These are phyloP conservation scores for Pipistrellus pipistrellus DNA, from an alignment of 2,797 vertebrate genomes.

Conservation along the genomic window DNA sequence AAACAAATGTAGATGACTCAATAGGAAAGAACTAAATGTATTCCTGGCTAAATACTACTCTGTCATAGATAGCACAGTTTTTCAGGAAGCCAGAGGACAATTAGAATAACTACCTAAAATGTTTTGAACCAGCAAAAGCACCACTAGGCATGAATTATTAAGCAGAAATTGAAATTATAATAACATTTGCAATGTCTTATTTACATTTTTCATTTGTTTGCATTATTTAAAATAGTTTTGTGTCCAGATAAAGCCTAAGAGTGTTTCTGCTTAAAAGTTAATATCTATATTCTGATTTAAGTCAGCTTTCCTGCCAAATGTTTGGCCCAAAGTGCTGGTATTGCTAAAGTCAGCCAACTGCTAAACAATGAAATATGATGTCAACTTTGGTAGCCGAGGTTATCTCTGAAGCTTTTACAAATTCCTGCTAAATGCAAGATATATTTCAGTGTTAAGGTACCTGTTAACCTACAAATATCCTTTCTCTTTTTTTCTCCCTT, in stretches of 20 bases:
- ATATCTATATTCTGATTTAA: conserved; percentile 47
- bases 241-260: conserved; percentile 53
- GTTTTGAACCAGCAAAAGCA: background rate
- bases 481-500: background rate
- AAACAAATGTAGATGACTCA: background rate
- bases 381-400: conserved; percentile 37
- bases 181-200: background rate
- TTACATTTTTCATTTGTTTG: conserved; percentile 61
- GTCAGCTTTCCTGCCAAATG: conserved; percentile 17
- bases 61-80: background rate
- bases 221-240: conserved; percentile 68
- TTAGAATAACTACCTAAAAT: background rate
- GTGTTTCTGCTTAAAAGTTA: conserved; percentile 60
- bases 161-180: conserved; percentile 46
- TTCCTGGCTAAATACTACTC: conserved; percentile 40
- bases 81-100: background rate
- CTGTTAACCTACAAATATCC: conserved; percentile 42
- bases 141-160: background rate
- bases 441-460: conserved; percentile 59
- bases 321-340: background rate
- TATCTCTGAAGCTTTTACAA: conserved; percentile 28
- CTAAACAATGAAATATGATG: conserved; percentile 28
- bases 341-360: conserved; percentile 27
- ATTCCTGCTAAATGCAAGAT: conserved; percentile 53
- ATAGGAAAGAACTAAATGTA: background rate